Evolutionary conservation across 2,888 invertebrate genomes (phyloP), one percentile per base, ranked within the genome.

Genomic region (Parnassius apollo): DNA sequence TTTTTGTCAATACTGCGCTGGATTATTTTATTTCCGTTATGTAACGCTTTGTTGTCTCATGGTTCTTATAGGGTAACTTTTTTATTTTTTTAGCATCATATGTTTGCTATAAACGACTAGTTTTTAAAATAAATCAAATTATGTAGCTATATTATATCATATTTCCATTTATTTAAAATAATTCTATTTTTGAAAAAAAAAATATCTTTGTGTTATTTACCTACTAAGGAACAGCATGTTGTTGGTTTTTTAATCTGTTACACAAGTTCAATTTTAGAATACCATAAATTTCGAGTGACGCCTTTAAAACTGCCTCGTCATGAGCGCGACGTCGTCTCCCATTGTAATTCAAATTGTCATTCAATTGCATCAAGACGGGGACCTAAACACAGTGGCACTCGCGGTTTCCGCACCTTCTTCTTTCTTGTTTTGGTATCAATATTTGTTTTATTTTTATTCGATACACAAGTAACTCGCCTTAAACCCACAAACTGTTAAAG

Each of bases 21-120:
- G 89, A 90, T 89, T 85, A 91, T 90, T 91, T 91, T 87, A 91
- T 91, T 89, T 91, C 90, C 91, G 88, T 87, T 88, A 77, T 80
- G 76, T 42, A 74, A 65, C 69, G 74, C 77, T 86, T 83, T 86
- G 83, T 85, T 85, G 82, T 79, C 75, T 80, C 77, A 76, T 78
- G 76, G 76, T 74, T 70, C 75, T 81, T 81, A 80, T 79, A 78
- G 73, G 74, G 75, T 35, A 35, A 7, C 4, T 35, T 35, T 35
- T 35, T 35, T 18, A 18, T 18, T 35, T 35, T 25, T 35, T 77
- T 74, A 67, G 72, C 44, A 11, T 44, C 44, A 44, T 2, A 11
- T 9, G 2, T 44, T 44, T 44, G 10, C 7, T 44, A 9, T 44
- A 44, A 44, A 44, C 44, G 11, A 11, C 44, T 44, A 35, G 35